Evolutionary conservation across 2,113 vertebrate genomes (phyloP).

Genomic region (Nettapus auritus): DNA sequence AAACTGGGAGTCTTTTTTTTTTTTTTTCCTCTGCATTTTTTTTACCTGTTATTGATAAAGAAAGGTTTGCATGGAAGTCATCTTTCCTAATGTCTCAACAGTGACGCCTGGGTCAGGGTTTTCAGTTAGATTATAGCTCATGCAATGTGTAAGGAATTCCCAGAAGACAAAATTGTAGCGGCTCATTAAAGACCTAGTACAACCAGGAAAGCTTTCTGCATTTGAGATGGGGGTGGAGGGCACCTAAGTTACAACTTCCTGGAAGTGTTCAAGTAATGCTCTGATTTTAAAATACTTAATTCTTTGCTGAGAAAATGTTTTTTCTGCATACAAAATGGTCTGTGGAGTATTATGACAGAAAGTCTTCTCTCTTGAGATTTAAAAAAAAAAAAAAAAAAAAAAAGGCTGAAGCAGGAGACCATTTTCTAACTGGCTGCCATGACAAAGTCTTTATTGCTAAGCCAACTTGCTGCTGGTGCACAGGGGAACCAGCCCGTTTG

Average conservation of each 20-base stretch:
- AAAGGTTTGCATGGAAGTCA: neutral
- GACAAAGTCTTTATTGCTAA: neutral
- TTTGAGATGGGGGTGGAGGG: neutral
- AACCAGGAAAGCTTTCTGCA: neutral
- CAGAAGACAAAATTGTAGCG: neutral
- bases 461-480: neutral
- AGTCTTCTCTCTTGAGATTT: neutral
- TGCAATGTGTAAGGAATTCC: neutral
- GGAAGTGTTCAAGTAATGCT: neutral
- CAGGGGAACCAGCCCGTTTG: neutral
- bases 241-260: neutral
- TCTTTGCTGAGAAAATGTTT: neutral
- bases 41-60: neutral
- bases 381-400: too few relatives aligned
- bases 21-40: neutral
- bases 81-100: neutral
- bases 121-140: neutral
- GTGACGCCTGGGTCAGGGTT: neutral
- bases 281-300: neutral
- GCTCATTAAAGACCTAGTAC: neutral
- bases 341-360: neutral
- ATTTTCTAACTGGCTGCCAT: neutral
- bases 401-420: neutral
- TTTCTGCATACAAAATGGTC: neutral
- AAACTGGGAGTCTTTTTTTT: neutral